phyloP scores from a whole-genome alignment of 1,140 invertebrate genomes.

The Lanistes nyassanus region DNA sequence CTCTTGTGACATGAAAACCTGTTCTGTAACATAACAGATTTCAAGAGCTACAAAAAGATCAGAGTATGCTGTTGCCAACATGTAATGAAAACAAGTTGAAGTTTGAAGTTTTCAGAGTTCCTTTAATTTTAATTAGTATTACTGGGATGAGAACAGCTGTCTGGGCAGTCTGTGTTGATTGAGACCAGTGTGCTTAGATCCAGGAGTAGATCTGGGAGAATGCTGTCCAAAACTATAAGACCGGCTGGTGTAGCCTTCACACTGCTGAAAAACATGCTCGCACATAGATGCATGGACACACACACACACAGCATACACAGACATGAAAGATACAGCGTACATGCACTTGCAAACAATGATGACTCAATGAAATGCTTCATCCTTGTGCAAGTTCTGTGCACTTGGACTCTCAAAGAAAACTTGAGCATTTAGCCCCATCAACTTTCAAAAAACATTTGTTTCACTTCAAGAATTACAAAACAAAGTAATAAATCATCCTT shows the following conservation, averaged over 20 bases:
- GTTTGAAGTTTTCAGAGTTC: no score
- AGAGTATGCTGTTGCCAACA: no score
- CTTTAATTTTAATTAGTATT: no score
- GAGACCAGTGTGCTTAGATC: slow-evolving; percentile 10
- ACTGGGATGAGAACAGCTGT: no score
- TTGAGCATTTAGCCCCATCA: background rate
- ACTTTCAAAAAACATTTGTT: no score
- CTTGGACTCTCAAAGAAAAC: background rate
- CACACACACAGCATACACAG: background rate
- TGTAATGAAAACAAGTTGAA: no score
- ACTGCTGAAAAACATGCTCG: slow-evolving; percentile 27
- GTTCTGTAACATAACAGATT: no score
- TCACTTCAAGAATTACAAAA: no score
- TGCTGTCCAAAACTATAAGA: slow-evolving; percentile 40
- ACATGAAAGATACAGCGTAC: background rate
- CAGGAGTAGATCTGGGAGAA: slow-evolving; percentile 37
- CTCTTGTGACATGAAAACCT: no score
- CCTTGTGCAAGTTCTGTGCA: background rate
- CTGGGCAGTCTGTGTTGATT: background rate
- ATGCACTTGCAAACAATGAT: background rate
- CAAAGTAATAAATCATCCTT: no score
- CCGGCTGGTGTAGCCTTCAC: slow-evolving; percentile 38
- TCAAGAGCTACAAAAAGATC: no score
- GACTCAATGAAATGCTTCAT: background rate
- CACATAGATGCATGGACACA: no score